Conservation (phyloP, 2,113 vertebrate species). For the Cricetomys ansorgei region DNA sequence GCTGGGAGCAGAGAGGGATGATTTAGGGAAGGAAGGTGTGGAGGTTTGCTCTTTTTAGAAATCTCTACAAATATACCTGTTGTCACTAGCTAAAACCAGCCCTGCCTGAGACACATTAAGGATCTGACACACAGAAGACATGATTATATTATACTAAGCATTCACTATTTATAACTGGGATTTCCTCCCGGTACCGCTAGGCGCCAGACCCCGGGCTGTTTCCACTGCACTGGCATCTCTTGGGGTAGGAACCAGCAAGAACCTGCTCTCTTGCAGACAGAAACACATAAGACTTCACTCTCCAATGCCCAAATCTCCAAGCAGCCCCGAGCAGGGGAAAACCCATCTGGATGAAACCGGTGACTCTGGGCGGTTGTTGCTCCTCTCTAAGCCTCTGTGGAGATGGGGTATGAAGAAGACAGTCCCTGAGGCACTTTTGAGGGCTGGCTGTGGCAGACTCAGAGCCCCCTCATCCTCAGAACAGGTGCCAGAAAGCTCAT, state of each 20-base stretch:
- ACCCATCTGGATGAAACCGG: not conserved
- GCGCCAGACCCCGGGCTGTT: not conserved
- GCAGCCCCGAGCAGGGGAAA: not conserved
- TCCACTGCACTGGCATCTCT: not conserved
- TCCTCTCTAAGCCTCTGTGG: not conserved
- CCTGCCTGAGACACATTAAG: constrained; percentile 51
- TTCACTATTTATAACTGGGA: constrained; percentile 48
- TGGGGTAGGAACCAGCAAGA: not conserved
- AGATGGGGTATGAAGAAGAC: not conserved
- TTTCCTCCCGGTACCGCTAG: not conserved
- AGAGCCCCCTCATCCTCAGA: constrained; percentile 33
- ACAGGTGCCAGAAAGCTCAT: constrained; percentile 81
- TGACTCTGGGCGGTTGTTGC: not conserved
- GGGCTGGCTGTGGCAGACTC: not conserved
- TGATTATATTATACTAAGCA: constrained; percentile 45
- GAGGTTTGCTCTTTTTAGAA: not conserved
- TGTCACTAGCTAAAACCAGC: constrained; percentile 54
- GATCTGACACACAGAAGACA: constrained; percentile 9
- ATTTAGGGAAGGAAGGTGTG: not conserved
- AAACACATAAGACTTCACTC: not conserved
- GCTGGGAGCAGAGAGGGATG: not conserved
- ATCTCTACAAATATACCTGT: not conserved
- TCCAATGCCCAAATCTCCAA: not conserved
- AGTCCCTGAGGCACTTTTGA: not conserved
- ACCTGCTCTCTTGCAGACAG: not conserved